Conservation (phyloP, 2,113 vertebrate species). For the Oxyura jamaicensis region DNA sequence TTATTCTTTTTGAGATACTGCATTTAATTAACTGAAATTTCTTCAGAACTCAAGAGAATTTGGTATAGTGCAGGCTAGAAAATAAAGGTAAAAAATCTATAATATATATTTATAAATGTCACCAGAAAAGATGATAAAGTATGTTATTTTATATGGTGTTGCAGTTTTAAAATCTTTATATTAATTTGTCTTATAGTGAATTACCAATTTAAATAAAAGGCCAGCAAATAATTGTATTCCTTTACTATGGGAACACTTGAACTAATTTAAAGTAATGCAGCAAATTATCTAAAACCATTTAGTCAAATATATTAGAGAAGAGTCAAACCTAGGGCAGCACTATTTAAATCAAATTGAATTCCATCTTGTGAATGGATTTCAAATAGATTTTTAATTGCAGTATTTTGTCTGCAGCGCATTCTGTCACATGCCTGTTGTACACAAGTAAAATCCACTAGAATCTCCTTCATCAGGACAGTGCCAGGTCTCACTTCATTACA, state of each 20-base stretch:
- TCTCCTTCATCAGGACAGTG: neutral
- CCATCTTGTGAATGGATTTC: constrained; percentile 31
- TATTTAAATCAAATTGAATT: constrained; percentile 55
- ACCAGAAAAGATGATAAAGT: neutral
- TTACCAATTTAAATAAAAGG: constrained; percentile 38
- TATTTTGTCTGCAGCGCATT: constrained; percentile 20
- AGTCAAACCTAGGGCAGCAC: constrained; percentile 40
- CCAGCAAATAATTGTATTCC: constrained; percentile 24
- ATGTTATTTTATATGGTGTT: neutral
- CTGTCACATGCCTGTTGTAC: neutral
- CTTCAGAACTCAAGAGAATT: neutral
- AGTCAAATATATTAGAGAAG: constrained; percentile 16
- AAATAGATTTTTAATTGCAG: constrained; percentile 57
- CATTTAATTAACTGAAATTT: neutral
- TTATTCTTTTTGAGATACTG: neutral
- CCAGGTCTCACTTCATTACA: neutral
- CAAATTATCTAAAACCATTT: constrained; percentile 55
- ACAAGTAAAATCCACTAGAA: neutral
- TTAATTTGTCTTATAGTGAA: neutral
- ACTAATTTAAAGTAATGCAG: constrained; percentile 47
- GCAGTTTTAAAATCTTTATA: neutral
- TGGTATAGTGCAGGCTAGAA: neutral
- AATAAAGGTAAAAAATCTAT: neutral
- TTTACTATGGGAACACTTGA: neutral
- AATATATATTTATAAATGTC: neutral